Conservation (phyloP, 2,797 vertebrate genomes). For the Amblyraja radiata region DNA sequence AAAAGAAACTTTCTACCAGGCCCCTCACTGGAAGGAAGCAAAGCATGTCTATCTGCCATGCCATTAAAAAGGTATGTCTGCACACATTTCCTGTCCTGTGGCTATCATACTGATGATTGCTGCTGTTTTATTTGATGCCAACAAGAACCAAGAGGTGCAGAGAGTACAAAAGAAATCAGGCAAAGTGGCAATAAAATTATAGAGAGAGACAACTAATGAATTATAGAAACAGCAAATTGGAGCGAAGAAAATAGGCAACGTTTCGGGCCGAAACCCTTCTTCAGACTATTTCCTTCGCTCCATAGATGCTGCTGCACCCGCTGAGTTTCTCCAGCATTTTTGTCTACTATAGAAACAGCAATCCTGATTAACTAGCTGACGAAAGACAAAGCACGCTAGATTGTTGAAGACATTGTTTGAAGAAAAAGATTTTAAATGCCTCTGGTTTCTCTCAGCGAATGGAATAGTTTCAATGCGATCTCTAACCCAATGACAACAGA, state of each 20-base stretch:
- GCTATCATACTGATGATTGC: background rate
- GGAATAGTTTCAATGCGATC: background rate
- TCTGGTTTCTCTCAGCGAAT: background rate
- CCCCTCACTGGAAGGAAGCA: constrained; percentile 1
- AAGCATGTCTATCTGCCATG: background rate
- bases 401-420: background rate
- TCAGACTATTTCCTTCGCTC: too few species aligned
- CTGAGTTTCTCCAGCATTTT: too few species aligned
- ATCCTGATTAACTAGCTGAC: background rate
- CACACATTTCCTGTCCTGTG: background rate
- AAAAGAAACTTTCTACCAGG: constrained; percentile 17
- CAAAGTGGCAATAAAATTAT: background rate
- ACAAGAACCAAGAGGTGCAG: background rate
- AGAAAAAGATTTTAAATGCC: background rate
- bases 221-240: background rate
- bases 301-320: too few species aligned
- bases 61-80: constrained; percentile 18
- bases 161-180: background rate
- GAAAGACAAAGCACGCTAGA: background rate
- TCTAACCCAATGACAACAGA: background rate
- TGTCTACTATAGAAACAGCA: background rate
- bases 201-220: background rate
- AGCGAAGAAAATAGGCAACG: too few species aligned
- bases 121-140: background rate
- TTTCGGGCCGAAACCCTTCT: too few species aligned